Evolutionary conservation across 2,797 vertebrate genomes (phyloP), one percentile per base, ranked within the genome.

Genomic region (Acanthurus leucopareius): DNA sequence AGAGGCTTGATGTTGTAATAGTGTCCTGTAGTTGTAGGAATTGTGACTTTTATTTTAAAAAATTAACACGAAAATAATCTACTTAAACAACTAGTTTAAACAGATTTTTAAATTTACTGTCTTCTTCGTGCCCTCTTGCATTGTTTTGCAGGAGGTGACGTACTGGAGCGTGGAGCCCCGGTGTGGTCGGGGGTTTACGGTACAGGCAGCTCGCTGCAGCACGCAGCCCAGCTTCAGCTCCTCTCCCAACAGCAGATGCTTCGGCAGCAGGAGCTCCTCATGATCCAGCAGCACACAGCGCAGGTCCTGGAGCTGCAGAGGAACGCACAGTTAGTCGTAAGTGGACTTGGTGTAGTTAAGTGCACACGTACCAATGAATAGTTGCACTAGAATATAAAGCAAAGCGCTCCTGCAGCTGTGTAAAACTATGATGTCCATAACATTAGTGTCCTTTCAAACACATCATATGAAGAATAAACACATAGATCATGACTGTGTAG

Each of bases 211-310:
- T 95, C 97, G 52, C 95, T 99, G 81, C 98, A 99, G 89, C 98
- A 99, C 0, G 98, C 98, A 0, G 98, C 99, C 91, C 98, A 99
- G 94, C 96, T 99, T 56, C 98, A 99, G 94, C 96, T 99, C 11
- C 96, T 99, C 77, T 99, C 98, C 15, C 98, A 99, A 88, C 98
- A 99, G 90, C 97, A 99, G 92, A 96, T 99, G 87, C 94, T 99
- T 52, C 92, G 98, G 28, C 98, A 99, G 89, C 98, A 99, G 0
- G 98, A 99, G 90, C 90, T 99, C 5, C 96, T 97, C 86, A 97
- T 99, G 96, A 96, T 99, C 89, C 97, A 99, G 91, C 98, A 99
- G 91, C 98, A 99, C 90, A 97, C 98, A 0, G 97, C 96, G 1
- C 98, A 99, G 14, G 97, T 98, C 87, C 95, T 99, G 95, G 97